Evolutionary conservation across 2,888 invertebrate species (phyloP).

Genomic region (Autographa pulchrina): DNA sequence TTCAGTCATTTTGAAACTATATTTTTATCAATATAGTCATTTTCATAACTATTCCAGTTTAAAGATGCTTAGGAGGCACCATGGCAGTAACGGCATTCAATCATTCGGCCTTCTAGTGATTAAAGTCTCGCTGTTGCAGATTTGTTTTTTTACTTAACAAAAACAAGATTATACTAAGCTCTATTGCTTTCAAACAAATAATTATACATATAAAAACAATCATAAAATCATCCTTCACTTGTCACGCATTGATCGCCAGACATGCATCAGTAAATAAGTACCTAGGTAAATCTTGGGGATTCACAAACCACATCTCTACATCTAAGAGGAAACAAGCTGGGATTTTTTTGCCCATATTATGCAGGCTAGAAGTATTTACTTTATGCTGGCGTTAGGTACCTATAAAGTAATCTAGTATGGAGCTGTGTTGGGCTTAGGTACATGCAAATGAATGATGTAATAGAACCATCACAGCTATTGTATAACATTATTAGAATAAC

Average conservation of each 20-base stretch:
- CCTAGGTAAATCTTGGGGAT: constrained; percentile 6
- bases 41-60: too few species aligned
- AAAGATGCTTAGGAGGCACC: too few species aligned
- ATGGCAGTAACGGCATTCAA: too few species aligned
- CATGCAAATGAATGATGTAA: constrained; percentile 24
- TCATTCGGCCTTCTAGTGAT: too few species aligned
- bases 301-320: constrained; percentile 18
- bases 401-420: constrained; percentile 37
- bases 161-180: neutral
- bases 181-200: neutral
- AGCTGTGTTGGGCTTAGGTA: neutral
- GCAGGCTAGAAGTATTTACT: constrained; percentile 4
- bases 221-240: neutral
- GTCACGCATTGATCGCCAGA: neutral
- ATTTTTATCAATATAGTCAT: too few species aligned
- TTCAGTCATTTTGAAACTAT: too few species aligned
- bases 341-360: constrained; percentile 15
- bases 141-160: too few species aligned
- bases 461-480: neutral
- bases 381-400: constrained; percentile 9
- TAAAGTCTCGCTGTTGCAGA: too few species aligned
- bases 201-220: neutral
- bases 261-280: neutral
- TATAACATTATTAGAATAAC: neutral
- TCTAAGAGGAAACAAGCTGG: constrained; percentile 42